Evolutionary conservation across 1,140 invertebrate genomes (phyloP).

Genomic region (Tyrophagus putrescentiae): DNA sequence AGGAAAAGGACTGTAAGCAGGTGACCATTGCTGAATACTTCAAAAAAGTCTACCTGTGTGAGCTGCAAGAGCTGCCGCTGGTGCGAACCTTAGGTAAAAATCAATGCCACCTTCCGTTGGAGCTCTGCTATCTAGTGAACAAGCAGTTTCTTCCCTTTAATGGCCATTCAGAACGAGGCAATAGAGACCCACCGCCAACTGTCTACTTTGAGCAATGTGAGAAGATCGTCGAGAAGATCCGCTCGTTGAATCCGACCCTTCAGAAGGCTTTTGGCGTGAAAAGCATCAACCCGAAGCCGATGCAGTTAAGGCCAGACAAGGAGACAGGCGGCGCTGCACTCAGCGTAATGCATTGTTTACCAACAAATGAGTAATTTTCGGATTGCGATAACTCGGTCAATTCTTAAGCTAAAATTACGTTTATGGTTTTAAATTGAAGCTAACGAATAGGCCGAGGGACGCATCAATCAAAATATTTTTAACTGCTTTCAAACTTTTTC

Average conservation of each 20-base stretch:
- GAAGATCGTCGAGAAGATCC: neutral
- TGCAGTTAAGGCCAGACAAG: too few species aligned
- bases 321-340: too few species aligned
- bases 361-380: too few species aligned
- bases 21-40: neutral
- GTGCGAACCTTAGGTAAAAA: neutral
- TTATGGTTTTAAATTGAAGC: too few species aligned
- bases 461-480: too few species aligned
- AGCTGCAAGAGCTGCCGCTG: constrained; percentile 2
- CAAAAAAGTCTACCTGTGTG: neutral
- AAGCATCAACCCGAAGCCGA: too few species aligned
- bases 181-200: neutral
- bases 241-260: neutral
- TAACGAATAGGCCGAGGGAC: too few species aligned
- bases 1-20: neutral
- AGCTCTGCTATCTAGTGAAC: neutral
- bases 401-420: too few species aligned
- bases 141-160: constrained; percentile 4
- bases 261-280: neutral
- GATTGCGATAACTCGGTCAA: too few species aligned
- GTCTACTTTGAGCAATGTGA: neutral
- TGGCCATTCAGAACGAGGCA: neutral
- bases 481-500: too few species aligned
- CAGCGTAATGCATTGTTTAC: too few species aligned
- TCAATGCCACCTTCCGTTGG: neutral